Evolutionary conservation across 2,888 invertebrate genomes (phyloP).

Genomic region (Eilema griseolum): DNA sequence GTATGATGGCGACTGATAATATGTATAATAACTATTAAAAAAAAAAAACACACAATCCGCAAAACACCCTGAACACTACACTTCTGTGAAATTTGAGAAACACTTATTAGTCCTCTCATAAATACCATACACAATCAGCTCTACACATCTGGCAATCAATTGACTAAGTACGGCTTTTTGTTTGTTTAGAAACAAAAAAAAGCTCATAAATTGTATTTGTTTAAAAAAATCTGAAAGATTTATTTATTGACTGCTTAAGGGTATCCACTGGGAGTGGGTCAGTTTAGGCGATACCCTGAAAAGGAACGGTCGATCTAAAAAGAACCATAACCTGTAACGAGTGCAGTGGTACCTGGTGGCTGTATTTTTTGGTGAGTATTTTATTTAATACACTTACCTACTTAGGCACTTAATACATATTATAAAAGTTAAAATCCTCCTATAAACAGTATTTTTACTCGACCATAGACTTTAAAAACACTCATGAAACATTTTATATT

Average conservation of each 20-base stretch:
- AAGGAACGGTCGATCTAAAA: neutral
- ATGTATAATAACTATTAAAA: neutral
- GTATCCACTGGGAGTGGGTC: neutral
- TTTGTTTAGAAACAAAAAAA: neutral
- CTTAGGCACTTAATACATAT: neutral
- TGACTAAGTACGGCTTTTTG: neutral
- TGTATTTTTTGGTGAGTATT: neutral
- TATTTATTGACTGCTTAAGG: neutral
- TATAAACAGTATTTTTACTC: neutral
- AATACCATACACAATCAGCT: neutral
- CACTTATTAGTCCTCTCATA: neutral
- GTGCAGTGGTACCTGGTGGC: neutral
- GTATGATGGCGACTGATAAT: neutral
- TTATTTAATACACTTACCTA: neutral
- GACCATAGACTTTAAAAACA: neutral
- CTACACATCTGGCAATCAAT: constrained; percentile 12
- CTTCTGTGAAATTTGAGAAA: constrained; percentile 3
- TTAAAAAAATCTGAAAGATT: neutral
- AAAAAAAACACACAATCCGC: neutral
- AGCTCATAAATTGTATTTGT: neutral
- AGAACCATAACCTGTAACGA: neutral
- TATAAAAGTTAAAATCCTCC: neutral
- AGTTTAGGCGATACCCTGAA: constrained; percentile 1
- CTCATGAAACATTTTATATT: neutral
- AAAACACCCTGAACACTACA: neutral